Conservation (phyloP, 2,888 invertebrate genomes). For the Hecatera dysodea region DNA sequence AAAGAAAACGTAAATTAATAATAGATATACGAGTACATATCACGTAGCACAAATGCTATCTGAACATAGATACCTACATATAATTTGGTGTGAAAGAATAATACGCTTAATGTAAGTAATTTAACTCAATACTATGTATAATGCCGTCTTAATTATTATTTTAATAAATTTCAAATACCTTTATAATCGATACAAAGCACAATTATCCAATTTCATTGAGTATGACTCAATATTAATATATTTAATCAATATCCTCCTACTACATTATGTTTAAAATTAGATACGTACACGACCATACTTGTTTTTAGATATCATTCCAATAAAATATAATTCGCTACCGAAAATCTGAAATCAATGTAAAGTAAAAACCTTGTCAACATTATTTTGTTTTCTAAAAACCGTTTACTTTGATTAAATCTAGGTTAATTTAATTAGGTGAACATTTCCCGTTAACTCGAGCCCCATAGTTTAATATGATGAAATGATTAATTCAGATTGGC, state of each 20-base stretch:
- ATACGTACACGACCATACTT: background rate
- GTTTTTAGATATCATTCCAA: background rate
- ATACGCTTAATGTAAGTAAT: too few relatives aligned
- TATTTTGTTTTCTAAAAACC: background rate
- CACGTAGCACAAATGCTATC: constrained; percentile 7
- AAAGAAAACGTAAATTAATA: background rate
- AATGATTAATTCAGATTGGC: background rate
- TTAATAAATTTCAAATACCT: background rate
- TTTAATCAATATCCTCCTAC: background rate
- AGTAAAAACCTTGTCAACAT: background rate
- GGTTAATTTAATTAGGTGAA: too few relatives aligned
- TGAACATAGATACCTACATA: background rate
- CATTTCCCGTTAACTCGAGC: background rate
- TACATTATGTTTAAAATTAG: background rate
- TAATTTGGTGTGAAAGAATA: background rate
- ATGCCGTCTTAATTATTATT: background rate
- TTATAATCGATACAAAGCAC: background rate
- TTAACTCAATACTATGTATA: background rate
- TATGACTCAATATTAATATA: background rate
- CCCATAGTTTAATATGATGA: background rate
- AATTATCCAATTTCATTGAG: background rate
- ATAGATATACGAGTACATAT: background rate
- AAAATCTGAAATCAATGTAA: background rate
- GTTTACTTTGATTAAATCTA: background rate
- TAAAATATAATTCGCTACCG: background rate